Evolutionary conservation across 2,797 vertebrate species (phyloP).

Genomic region (Lateolabrax maculatus): DNA sequence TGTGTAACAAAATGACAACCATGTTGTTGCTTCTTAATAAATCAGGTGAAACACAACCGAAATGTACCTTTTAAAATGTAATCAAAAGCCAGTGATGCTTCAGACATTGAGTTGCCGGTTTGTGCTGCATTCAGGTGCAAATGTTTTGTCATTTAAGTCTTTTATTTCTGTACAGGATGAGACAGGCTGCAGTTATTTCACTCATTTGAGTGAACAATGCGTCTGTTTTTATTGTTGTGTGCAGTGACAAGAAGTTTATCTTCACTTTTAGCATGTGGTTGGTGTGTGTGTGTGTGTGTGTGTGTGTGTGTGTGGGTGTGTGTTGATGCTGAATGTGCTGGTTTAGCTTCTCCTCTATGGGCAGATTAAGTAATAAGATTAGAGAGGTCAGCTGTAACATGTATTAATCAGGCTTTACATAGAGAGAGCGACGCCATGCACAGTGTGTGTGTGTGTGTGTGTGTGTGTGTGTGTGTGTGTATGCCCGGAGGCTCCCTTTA

Average conservation of each 20-base stretch:
- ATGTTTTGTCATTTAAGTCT: neutral
- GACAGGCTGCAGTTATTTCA: neutral
- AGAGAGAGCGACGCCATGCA: conserved; percentile 17
- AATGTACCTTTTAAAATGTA: too few relatives aligned
- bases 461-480: conserved; percentile 5
- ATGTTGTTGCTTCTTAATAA: too few relatives aligned
- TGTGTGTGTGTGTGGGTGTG: conserved; percentile 13
- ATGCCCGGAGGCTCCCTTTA: neutral
- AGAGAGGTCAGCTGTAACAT: conserved; percentile 63
- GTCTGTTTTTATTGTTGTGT: neutral
- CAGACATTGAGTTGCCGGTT: neutral
- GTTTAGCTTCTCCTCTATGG: conserved; percentile 29
- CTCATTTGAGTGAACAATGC: neutral
- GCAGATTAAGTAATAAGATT: conserved; percentile 70
- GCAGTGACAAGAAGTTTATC: neutral
- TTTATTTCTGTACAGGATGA: too few relatives aligned
- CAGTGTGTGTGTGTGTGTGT: conserved; percentile 18
- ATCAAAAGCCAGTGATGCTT: neutral
- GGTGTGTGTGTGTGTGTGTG: too few relatives aligned
- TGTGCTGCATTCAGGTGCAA: neutral
- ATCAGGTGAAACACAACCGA: too few relatives aligned
- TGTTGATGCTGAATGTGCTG: conserved; percentile 16
- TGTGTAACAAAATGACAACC: too few relatives aligned
- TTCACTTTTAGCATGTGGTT: conserved; percentile 1
- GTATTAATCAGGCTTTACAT: conserved; percentile 66